Evolutionary conservation across 2,888 invertebrate species (phyloP).

Genomic region (Drosophila multiciliata): DNA sequence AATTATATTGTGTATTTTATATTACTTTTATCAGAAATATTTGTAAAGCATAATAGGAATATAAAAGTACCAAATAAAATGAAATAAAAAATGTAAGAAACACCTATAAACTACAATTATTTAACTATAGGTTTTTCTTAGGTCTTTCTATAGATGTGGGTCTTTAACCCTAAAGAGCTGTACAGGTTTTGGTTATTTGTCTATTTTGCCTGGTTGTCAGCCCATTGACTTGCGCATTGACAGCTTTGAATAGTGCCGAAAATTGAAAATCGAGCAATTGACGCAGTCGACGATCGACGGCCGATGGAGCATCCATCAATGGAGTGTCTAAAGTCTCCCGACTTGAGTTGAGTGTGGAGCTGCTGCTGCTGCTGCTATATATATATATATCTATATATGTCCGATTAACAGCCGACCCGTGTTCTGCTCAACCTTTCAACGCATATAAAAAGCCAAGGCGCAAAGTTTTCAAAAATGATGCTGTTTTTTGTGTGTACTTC

Average conservation of each 20-base stretch:
- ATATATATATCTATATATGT: constrained; percentile 1
- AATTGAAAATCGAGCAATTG: constrained; percentile 50
- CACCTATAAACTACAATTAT: not conserved
- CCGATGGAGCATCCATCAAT: constrained; percentile 66
- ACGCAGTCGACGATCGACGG: constrained; percentile 65
- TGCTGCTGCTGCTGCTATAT: constrained; percentile 4
- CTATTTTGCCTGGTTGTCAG: constrained; percentile 51
- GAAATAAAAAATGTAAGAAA: not conserved
- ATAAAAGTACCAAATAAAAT: not conserved
- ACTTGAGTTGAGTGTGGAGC: constrained; percentile 56
- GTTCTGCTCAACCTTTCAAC: constrained; percentile 73
- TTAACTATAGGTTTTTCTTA: not conserved
- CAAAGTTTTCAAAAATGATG: constrained; percentile 50
- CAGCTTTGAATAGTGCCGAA: constrained; percentile 74
- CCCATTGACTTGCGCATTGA: constrained; percentile 34
- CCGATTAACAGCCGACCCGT: constrained; percentile 35
- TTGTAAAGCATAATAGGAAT: not conserved
- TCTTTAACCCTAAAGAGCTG: not conserved
- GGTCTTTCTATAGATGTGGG: not conserved
- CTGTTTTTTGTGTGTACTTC: constrained; percentile 37
- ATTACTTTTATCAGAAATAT: not conserved
- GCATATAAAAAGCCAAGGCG: constrained; percentile 49
- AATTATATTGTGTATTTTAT: not conserved
- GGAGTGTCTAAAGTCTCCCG: constrained; percentile 43
- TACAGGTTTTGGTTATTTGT: constrained; percentile 6